Base-by-base conservation (phyloP, 2,888 invertebrate genomes). In the Ectemnius lituratus region DNA sequence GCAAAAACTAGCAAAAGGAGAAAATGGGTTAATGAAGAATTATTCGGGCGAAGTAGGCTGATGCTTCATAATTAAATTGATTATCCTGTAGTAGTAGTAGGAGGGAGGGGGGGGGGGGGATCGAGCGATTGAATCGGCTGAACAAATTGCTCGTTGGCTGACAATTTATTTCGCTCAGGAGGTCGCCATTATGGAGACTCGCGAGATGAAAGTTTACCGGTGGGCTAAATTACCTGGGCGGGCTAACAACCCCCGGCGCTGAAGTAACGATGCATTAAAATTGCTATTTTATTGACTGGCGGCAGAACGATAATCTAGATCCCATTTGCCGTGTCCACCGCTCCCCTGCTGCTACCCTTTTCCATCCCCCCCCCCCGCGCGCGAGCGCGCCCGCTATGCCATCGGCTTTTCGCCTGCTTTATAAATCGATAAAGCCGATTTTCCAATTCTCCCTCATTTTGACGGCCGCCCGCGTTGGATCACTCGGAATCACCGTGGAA, bases 251-350 rank as follows among this genome's bases (percentile, higher is more conserved):
- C 20, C 20, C 2, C 46, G 23, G 27, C 45, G 18, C 4, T 5
- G 23, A 20, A 20, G 49, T 56, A 69, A 81, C 76, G 56, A 46
- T 23, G 13, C 49, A 67, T 67, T 67, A 45, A 52, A 73, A 76
- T 77, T 67, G 70, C 63, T 67, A 75, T 83, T 81, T 78, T 76
- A 84, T 81, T 73, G 80, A 78, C 72, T 65, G 45, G 62, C 23
- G 60, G 56, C 67, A 59, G 62, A 18, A 47, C 68, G 69, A 78
- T 76, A 78, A 81, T 73, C 68, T 75, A 63, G 62, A 63, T 70
- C 64, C 74, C 74, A 70, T 82, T 82, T 76, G 70, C 8, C 37
- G 37, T 37, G 37, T 37, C 4, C 37, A 8, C 37, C 37, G 8
- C 37, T 37, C 8, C 37, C 37, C 37, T 6, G 37, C 8, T 1